phyloP scores from a whole-genome alignment of 2,888 invertebrate genomes.

The Cantharis rustica region DNA sequence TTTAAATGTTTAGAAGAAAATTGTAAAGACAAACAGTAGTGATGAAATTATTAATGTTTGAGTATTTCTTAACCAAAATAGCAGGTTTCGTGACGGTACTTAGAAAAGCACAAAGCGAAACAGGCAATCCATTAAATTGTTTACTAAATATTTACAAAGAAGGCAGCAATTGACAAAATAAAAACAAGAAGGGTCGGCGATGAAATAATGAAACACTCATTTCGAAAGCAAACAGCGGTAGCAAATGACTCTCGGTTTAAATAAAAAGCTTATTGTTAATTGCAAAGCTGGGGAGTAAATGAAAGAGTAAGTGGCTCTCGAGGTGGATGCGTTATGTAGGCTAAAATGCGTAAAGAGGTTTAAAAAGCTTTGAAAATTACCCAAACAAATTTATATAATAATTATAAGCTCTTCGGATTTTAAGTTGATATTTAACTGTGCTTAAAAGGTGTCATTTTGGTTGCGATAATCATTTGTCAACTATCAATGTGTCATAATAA shows the following conservation, averaged over 20 bases:
- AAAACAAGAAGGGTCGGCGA: slow-evolving; percentile 27
- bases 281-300: slow-evolving; percentile 30
- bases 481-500: neutral
- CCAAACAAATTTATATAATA: slow-evolving; percentile 25
- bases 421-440: slow-evolving; percentile 24
- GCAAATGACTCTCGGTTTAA: slow-evolving; percentile 31
- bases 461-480: neutral
- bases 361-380: slow-evolving; percentile 30
- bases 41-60: neutral
- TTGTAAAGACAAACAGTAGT: neutral
- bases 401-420: slow-evolving; percentile 20
- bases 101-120: slow-evolving; percentile 4
- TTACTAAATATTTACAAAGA: slow-evolving; percentile 31
- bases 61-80: neutral
- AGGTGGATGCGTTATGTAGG: slow-evolving; percentile 29
- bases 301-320: slow-evolving; percentile 32
- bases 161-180: slow-evolving; percentile 29
- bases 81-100: neutral
- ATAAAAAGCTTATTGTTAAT: slow-evolving; percentile 33
- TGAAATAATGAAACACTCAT: slow-evolving; percentile 29
- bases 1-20: neutral
- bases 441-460: slow-evolving; percentile 12
- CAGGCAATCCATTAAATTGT: slow-evolving; percentile 14
- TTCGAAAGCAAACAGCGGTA: slow-evolving; percentile 28
- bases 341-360: slow-evolving; percentile 31